Conservation (phyloP, 2,888 invertebrate genomes). For the Entomobrya multifasciata region DNA sequence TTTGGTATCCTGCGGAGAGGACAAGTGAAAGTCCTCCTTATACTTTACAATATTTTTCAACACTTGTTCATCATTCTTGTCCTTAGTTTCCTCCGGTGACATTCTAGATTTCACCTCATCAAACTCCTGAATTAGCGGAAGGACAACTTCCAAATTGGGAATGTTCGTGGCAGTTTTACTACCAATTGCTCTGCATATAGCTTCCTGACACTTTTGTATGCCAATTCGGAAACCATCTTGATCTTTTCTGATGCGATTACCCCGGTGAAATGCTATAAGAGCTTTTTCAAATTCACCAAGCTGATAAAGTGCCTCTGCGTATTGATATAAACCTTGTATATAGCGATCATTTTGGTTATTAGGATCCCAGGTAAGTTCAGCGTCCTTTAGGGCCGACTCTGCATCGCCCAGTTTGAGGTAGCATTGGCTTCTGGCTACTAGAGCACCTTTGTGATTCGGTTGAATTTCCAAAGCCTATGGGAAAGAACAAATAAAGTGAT, state of each 20-base stretch:
- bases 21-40: constrained; percentile 46
- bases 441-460: constrained; percentile 77
- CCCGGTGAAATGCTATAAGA: constrained; percentile 78
- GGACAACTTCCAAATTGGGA: constrained; percentile 76
- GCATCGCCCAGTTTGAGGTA: constrained; percentile 79
- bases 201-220: constrained; percentile 79
- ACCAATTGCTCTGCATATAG: constrained; percentile 78
- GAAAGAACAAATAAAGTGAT: neutral
- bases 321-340: constrained; percentile 77
- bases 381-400: constrained; percentile 77
- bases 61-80: constrained; percentile 31
- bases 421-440: constrained; percentile 78
- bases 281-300: constrained; percentile 79
- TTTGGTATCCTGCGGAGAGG: constrained; percentile 34
- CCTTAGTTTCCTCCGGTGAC: constrained; percentile 35
- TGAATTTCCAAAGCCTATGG: constrained; percentile 78
- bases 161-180: constrained; percentile 76
- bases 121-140: constrained; percentile 77
- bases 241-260: constrained; percentile 76
- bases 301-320: constrained; percentile 79
- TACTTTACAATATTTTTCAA: constrained; percentile 53
- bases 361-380: constrained; percentile 76
- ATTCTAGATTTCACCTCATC: constrained; percentile 61
- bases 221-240: constrained; percentile 78
- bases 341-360: constrained; percentile 75